Evolutionary conservation across 2,888 invertebrate genomes (phyloP).

Genomic region (Drosophila ezoana): DNA sequence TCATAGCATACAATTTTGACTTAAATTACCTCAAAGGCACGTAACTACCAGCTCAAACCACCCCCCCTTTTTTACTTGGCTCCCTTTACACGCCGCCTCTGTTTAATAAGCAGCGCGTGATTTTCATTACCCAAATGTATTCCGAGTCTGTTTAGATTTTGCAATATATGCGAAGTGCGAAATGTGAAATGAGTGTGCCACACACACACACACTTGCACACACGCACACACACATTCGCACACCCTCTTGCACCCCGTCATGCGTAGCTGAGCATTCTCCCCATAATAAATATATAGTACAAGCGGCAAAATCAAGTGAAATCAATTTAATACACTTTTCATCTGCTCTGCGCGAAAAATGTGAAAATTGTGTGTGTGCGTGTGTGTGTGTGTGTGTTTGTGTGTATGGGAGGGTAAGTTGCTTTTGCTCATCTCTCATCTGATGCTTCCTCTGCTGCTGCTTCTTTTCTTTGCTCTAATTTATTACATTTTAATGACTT

Average conservation of each 20-base stretch:
- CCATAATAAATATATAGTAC: conserved; percentile 67
- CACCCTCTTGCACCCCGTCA: conserved; percentile 3
- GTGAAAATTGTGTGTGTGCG: conserved; percentile 43
- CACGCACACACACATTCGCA: conserved; percentile 17
- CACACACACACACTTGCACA: conserved; percentile 22
- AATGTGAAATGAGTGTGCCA: conserved; percentile 71
- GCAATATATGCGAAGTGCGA: conserved; percentile 59
- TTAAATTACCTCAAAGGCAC: conserved; percentile 57
- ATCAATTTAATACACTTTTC: conserved; percentile 79
- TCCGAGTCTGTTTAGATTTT: conserved; percentile 68
- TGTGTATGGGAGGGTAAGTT: not conserved
- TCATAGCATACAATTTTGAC: conserved; percentile 34
- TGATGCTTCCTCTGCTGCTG: conserved; percentile 14
- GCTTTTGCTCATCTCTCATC: conserved; percentile 1
- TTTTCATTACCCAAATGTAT: conserved; percentile 74
- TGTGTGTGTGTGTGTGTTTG: not conserved
- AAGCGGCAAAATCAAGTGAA: conserved; percentile 72
- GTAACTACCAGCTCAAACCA: conserved; percentile 25
- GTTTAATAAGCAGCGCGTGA: conserved; percentile 78
- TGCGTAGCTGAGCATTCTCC: not conserved
- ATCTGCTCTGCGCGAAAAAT: conserved; percentile 36
- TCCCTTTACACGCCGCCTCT: not conserved
- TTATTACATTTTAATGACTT: conserved; percentile 79
- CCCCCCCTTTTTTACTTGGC: not conserved
- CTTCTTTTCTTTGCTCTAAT: conserved; percentile 61